These are phyloP conservation scores for Botia almorhae DNA, from an alignment of 2,797 vertebrate species.

Conservation along the genomic window DNA sequence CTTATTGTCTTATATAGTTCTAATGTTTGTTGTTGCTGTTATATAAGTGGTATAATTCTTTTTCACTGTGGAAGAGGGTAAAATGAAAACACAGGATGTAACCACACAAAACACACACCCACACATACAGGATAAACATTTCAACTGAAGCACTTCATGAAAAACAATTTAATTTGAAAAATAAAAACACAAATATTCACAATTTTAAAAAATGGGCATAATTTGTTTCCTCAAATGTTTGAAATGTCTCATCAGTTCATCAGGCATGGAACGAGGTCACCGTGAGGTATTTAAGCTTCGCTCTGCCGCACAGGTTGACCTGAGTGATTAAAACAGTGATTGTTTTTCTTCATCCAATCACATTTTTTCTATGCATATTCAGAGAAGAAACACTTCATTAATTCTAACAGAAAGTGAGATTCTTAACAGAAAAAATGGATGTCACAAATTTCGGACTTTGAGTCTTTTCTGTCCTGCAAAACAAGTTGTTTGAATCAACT, in stretches of 20 bases:
- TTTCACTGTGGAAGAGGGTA: constrained; percentile 5
- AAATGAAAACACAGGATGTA: constrained; percentile 31
- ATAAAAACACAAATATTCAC: constrained; percentile 19
- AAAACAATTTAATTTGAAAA: constrained; percentile 60
- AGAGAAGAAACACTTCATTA: constrained; percentile 22
- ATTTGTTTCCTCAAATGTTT: constrained; percentile 51
- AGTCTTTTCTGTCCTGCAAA: constrained; percentile 8
- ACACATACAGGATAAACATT: constrained; percentile 46
- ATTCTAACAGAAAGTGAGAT: constrained; percentile 10
- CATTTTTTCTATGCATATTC: constrained; percentile 10
- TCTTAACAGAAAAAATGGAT: constrained; percentile 1
- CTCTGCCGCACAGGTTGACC: constrained; percentile 14
- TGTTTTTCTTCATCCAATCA: constrained; percentile 42
- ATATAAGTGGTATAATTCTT: not conserved
- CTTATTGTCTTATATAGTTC: no score
- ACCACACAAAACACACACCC: constrained; percentile 30
- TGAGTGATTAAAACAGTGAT: constrained; percentile 29
- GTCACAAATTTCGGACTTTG: not conserved
- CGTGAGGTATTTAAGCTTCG: not conserved
- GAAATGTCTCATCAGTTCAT: constrained; percentile 48
- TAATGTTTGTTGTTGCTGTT: no score
- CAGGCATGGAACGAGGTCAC: constrained; percentile 5
- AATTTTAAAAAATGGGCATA: constrained; percentile 31
- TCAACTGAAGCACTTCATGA: constrained; percentile 58
- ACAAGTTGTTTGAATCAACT: not conserved